A percentile compares a stretch with the other conserved stretches of the same genome.
Evolutionary conservation across 1,140 invertebrate species (phyloP).

Genomic region (Euura lappo): DNA sequence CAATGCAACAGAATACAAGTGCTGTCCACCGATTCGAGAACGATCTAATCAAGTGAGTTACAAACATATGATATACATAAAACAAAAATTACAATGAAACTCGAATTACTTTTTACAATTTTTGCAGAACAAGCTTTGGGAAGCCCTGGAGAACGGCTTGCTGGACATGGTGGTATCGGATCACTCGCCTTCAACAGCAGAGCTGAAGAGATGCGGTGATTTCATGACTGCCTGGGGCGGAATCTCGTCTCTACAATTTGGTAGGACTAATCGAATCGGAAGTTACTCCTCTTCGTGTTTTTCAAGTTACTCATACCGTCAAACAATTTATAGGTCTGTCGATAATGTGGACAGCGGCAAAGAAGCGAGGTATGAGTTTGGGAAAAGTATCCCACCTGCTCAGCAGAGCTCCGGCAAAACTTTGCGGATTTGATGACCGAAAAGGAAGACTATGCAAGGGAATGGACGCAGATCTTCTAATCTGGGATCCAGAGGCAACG

Average conservation of each 20-base stretch:
- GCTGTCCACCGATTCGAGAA: constrained; percentile 73
- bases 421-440: constrained; percentile 64
- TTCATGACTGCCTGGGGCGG: constrained; percentile 77
- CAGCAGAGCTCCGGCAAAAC: constrained; percentile 65
- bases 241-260: constrained; percentile 76
- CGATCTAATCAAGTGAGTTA: constrained; percentile 63
- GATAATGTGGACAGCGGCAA: constrained; percentile 70
- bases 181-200: constrained; percentile 75
- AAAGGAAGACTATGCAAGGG: constrained; percentile 69
- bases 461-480: constrained; percentile 75
- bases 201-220: constrained; percentile 67
- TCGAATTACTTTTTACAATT: constrained; percentile 22
- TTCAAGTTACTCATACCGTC: too few relatives aligned
- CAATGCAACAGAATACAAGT: constrained; percentile 72
- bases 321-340: constrained; percentile 60
- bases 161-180: constrained; percentile 76
- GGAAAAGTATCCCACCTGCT: constrained; percentile 66
- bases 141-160: constrained; percentile 61
- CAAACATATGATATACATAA: constrained; percentile 10
- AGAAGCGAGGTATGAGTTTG: constrained; percentile 59
- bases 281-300: not conserved
- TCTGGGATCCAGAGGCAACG: constrained; percentile 71
- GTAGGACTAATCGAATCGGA: constrained; percentile 55
- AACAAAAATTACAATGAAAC: constrained; percentile 13
- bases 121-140: constrained; percentile 68